phyloP scores from a whole-genome alignment of 2,113 vertebrate species.

The Lasiurus borealis region DNA sequence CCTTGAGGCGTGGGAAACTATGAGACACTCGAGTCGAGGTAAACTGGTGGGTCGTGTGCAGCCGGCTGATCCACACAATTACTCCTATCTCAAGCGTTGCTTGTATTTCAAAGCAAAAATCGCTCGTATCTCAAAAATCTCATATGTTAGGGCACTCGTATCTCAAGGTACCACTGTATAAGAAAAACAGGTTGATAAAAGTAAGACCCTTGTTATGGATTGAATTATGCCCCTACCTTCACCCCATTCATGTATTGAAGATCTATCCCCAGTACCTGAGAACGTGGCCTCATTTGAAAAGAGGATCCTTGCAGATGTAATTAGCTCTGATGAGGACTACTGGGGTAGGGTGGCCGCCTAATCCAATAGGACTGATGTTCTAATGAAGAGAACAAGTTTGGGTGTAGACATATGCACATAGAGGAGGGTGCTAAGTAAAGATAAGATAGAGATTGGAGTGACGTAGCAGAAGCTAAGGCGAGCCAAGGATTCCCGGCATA shows the following conservation, averaged over 20 bases:
- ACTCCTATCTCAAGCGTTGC: no score
- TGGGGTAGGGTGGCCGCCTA: background rate
- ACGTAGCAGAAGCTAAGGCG: background rate
- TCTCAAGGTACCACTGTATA: background rate
- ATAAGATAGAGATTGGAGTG: background rate
- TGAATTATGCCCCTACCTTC: background rate
- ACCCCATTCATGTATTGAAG: background rate
- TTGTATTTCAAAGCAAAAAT: no score
- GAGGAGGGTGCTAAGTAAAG: background rate
- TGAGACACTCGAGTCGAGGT: no score
- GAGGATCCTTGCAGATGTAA: background rate
- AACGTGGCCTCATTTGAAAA: background rate
- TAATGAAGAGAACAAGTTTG: background rate
- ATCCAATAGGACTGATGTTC: background rate
- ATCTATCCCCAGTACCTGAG: background rate
- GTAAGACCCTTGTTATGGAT: background rate
- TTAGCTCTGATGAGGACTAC: background rate
- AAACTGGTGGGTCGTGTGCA: no score
- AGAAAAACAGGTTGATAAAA: conserved; percentile 10
- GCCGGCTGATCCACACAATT: no score
- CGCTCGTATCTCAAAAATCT: no score
- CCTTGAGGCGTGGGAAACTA: no score
- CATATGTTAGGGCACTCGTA: no score
- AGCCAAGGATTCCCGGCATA: background rate
- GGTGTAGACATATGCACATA: background rate